Evolutionary conservation across 1,140 invertebrate species (phyloP), one percentile per base, ranked within the genome.

Genomic region (Drosophila pandora): DNA sequence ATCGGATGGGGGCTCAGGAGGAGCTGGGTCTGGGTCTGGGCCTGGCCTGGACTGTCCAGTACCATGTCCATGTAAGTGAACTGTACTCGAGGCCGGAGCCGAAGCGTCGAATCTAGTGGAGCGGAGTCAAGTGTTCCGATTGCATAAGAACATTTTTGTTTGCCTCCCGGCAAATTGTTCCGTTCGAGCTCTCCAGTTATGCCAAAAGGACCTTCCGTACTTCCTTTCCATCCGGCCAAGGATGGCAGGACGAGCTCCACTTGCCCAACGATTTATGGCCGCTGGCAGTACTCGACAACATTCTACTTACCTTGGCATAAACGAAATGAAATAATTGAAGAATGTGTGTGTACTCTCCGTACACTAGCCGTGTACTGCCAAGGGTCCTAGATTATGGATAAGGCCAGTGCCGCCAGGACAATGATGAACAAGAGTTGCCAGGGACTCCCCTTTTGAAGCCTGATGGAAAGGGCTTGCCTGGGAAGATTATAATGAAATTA

Each of bases 191-290:
- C 17, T 23, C 23, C 12, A 49, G 49, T 72, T 68, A 43, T 60
- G 68, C 25, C 55, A 41, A 58, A 58, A 60, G 48, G 34, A 43
- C 47, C 47, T 64, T 22, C 21, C 25, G 2, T 41, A 17, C 34
- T 30, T 43, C 41, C 41, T 43, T 21, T 13, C 43, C 8, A 47
- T 47, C 28, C 45, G 43, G 47, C 25, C 41, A 17, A 21, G 41
- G 8, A 39, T 47, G 32, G 53, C 58, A 65, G 70, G 71, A 57
- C 71, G 68, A 60, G 68, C 25, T 28, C 61, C 43, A 47, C 45
- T 64, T 74, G 59, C 37, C 53, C 60, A 65, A 75, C 72, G 70
- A 75, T 75, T 75, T 75, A 75, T 75, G 70, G 70, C 71, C 53
- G 23, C 32, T n/a, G 69, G 70, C 69, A 49, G 25, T 8, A 45